Base-by-base conservation (phyloP, 1,140 invertebrate genomes). In the Danaus melanippus region DNA sequence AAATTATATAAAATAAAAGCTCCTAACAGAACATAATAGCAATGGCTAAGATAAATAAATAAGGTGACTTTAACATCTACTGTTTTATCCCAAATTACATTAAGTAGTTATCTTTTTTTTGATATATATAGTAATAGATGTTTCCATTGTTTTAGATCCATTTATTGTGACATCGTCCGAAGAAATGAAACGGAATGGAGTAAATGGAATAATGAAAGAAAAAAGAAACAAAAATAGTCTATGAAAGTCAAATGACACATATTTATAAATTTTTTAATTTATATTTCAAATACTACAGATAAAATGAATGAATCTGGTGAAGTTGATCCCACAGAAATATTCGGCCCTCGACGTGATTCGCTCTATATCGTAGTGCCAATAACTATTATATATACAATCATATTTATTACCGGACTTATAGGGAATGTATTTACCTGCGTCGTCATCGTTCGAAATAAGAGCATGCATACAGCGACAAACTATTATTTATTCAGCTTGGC, bases 401-500 rank as follows among this genome's bases (percentile, higher is more conserved):
- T 98, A 64, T 95, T 98, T 66, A 65, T 97, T 1, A 93, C 92
- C 1, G 97, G 97, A 2, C 85, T 96, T 0, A 82, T 98, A 10
- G 97, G 97, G 1, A 99, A 99, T 79, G 87, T 97, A 8, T 93
- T 93, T 76, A 98, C 97, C 7, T 98, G 97, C 78, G 89, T 98
- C 45, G 97, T 99, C 9, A 98, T 99, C 50, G 90, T 93, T 15
- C 90, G 92, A 63, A 98, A 98, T 83, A 94, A 94, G 74, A 93
- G 92, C n/a, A 95, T 98, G 93, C 95, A 96, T 73, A 96, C 94
- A 0, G 93, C 95, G 0, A 96, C 95, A 9, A 98, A 98, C 78
- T 97, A 95, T 70, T 98, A 98, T 75, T 88, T 98, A 45, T 98
- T 98, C 83, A 96, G 94, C 74, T 88, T 99, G 69, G 96, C 97